A percentile compares a stretch with the other conserved stretches of the same genome.
Conservation (phyloP, 2,797 vertebrate genomes). For the Stomatorhinus walkeri region DNA sequence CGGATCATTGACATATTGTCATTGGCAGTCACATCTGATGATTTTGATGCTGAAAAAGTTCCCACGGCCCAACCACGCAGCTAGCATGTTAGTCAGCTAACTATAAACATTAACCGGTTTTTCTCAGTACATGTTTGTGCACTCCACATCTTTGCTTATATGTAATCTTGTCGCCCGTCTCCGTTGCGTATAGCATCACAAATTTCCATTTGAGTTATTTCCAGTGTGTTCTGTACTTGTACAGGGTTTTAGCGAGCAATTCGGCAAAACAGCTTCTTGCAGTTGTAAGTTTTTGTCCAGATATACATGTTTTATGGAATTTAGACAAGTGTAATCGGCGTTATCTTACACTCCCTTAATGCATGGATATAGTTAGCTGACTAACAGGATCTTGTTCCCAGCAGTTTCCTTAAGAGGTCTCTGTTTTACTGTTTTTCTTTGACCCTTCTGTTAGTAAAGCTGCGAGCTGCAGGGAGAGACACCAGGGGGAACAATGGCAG, state of each 20-base stretch:
- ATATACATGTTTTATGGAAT: background rate
- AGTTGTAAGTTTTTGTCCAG: background rate
- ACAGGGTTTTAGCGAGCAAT: background rate
- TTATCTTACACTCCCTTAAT: background rate
- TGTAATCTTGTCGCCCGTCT: background rate
- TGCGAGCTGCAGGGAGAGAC: constrained; percentile 1
- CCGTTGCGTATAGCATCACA: background rate
- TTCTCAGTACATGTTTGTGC: background rate
- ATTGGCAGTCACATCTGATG: background rate
- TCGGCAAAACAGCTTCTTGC: background rate
- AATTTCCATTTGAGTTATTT: background rate
- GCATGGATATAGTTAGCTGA: constrained; percentile 1
- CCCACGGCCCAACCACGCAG: constrained; percentile 1
- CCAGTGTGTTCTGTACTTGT: background rate
- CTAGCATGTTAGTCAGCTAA: constrained; percentile 2
- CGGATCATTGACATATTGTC: background rate
- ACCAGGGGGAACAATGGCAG: constrained; percentile 11
- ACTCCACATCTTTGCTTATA: background rate
- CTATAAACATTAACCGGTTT: background rate
- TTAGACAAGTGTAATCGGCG: background rate
- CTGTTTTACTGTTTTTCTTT: background rate
- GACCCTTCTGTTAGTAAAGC: background rate
- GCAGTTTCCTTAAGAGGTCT: background rate
- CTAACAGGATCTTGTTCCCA: background rate
- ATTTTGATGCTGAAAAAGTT: background rate